Percentiles rank a stretch among this genome's conserved stretches.
Evolutionary conservation across 1,140 invertebrate genomes (phyloP).

Genomic region (Samia ricini): DNA sequence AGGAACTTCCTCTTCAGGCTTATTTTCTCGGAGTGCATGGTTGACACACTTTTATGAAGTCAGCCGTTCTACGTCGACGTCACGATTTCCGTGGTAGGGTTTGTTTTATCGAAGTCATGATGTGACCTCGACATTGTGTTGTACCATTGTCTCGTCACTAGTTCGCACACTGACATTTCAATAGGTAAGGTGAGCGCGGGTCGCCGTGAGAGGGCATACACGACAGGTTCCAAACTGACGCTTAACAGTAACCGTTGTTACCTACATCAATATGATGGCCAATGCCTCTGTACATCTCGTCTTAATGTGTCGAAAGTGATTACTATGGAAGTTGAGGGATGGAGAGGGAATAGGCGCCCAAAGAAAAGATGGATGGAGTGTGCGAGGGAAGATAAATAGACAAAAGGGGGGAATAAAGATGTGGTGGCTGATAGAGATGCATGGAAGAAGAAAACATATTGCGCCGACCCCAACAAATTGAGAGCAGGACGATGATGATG

Average conservation of each 20-base stretch:
- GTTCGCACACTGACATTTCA: conserved; percentile 72
- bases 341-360: too few species aligned
- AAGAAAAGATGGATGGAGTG: too few species aligned
- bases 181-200: conserved; percentile 69
- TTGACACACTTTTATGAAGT: conserved; percentile 65
- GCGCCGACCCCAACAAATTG: too few species aligned
- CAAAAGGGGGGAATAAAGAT: too few species aligned
- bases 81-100: conserved; percentile 73
- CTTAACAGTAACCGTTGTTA: conserved; percentile 29
- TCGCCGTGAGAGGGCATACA: conserved; percentile 62
- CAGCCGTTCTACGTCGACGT: conserved; percentile 61
- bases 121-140: conserved; percentile 76
- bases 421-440: too few species aligned
- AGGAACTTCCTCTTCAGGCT: neutral
- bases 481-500: too few species aligned
- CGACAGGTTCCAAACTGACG: conserved; percentile 36
- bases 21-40: conserved; percentile 44
- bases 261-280: conserved; percentile 19
- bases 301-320: too few species aligned
- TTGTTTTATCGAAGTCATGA: conserved; percentile 76
- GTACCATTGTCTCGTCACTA: conserved; percentile 74
- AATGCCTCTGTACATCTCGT: neutral
- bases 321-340: too few species aligned
- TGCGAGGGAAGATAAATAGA: too few species aligned
- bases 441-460: too few species aligned